A percentile compares a stretch with the other conserved stretches of the same genome.
Evolutionary conservation across 2,113 vertebrate genomes (phyloP).

Genomic region (Caretta caretta): DNA sequence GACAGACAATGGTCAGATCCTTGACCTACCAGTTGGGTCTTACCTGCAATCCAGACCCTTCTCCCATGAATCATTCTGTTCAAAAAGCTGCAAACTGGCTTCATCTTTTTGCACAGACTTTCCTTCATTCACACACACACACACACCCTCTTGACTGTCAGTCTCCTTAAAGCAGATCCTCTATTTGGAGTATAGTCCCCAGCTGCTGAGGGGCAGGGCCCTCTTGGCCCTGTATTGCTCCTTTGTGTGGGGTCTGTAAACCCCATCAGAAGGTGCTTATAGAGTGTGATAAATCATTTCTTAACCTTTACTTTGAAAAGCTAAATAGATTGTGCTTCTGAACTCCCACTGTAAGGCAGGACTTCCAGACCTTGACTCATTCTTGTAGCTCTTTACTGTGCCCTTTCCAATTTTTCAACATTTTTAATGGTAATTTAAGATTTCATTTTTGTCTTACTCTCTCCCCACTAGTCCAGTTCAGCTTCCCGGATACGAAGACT

Average conservation of each 20-base stretch:
- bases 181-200: not conserved
- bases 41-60: not conserved
- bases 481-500: not conserved
- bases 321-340: not conserved
- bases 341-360: not conserved
- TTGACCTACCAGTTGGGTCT: not conserved
- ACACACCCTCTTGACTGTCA: not conserved
- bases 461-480: not conserved
- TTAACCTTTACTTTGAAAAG: not conserved
- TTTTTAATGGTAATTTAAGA: not conserved
- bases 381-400: constrained; percentile 1
- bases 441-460: not conserved
- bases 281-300: not conserved
- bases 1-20: not conserved
- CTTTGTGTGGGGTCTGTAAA: not conserved
- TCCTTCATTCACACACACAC: not conserved
- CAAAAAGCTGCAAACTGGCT: not conserved
- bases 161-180: not conserved
- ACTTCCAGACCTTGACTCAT: not conserved
- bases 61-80: not conserved
- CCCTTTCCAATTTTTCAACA: not conserved
- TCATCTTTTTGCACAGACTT: not conserved
- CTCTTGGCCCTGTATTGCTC: not conserved
- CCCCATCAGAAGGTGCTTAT: not conserved
- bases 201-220: not conserved